Evolutionary conservation across 1,140 invertebrate species (phyloP).

Genomic region (Laupala kohalensis): DNA sequence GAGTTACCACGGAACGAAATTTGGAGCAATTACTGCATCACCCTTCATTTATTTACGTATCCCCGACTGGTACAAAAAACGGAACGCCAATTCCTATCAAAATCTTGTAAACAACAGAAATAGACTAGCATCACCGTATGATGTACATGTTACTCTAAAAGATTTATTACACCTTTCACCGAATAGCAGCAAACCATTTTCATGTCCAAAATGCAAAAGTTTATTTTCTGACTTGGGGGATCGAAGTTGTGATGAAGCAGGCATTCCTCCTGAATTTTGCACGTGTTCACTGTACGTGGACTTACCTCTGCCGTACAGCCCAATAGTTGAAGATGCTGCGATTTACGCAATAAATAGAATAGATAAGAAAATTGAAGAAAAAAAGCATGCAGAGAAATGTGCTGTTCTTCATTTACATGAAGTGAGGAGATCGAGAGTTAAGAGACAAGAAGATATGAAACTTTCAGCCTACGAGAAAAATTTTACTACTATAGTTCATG

Average conservation of each 20-base stretch:
- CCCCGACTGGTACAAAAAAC: conserved; percentile 52
- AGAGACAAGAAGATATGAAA: too few species aligned
- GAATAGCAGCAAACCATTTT: conserved; percentile 28
- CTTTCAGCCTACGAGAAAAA: background rate
- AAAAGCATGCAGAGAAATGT: conserved; percentile 22
- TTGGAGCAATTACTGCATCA: conserved; percentile 63
- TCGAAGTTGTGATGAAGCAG: conserved; percentile 55
- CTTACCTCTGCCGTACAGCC: conserved; percentile 28
- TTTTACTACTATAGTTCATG: conserved; percentile 18
- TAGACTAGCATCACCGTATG: conserved; percentile 67
- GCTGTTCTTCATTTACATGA: conserved; percentile 33
- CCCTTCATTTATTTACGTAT: conserved; percentile 70
- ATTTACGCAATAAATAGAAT: conserved; percentile 30
- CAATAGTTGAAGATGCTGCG: conserved; percentile 27
- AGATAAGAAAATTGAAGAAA: conserved; percentile 23
- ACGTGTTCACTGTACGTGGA: conserved; percentile 44
- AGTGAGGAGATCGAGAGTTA: conserved; percentile 30
- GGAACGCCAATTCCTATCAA: conserved; percentile 43
- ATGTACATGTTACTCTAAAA: conserved; percentile 56
- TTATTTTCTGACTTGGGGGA: conserved; percentile 44
- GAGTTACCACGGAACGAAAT: conserved; percentile 83
- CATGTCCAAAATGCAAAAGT: conserved; percentile 49
- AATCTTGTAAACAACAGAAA: conserved; percentile 59
- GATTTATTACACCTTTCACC: conserved; percentile 31
- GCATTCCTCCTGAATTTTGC: conserved; percentile 64